A percentile compares a stretch with the other conserved stretches of the same genome.
These are phyloP conservation scores for Callaeas wilsoni DNA, from an alignment of 2,113 vertebrate species.

Conservation along the genomic window DNA sequence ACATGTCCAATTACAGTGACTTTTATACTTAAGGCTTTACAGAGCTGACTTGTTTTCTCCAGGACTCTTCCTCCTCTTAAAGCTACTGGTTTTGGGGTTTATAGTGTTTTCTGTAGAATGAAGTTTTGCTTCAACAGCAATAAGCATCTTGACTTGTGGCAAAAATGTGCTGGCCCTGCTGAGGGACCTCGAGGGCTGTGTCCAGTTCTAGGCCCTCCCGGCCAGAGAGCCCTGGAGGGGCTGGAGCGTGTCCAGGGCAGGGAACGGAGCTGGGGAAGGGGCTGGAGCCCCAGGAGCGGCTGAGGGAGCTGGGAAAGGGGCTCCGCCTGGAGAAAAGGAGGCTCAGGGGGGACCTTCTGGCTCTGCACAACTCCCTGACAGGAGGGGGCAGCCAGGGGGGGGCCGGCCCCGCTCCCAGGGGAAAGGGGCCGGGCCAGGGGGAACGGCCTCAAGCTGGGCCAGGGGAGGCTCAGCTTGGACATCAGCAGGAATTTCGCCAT, in stretches of 20 bases:
- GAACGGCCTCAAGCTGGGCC: background rate
- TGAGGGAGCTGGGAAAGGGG: background rate
- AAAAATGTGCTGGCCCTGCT: background rate
- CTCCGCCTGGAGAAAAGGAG: background rate
- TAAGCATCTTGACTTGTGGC: background rate
- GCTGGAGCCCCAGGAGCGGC: background rate
- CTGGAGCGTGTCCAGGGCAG: background rate
- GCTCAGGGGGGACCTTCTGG: background rate
- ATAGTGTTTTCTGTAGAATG: background rate
- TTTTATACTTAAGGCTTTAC: background rate
- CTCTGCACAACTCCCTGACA: background rate
- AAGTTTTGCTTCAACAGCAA: background rate
- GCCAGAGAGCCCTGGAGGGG: background rate
- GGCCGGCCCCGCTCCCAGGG: background rate
- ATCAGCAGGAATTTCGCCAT: background rate
- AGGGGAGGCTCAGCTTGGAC: background rate
- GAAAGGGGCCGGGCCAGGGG: background rate
- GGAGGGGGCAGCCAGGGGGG: background rate
- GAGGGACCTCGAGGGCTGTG: background rate
- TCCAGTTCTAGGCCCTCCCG: background rate
- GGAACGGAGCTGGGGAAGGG: background rate
- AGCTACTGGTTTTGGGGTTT: accelerated
- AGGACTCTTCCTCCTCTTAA: background rate
- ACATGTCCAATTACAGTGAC: accelerated
- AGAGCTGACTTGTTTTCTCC: background rate